These are phyloP conservation scores for Carollia perspicillata DNA, from an alignment of 2,113 vertebrate genomes.

Conservation along the genomic window DNA sequence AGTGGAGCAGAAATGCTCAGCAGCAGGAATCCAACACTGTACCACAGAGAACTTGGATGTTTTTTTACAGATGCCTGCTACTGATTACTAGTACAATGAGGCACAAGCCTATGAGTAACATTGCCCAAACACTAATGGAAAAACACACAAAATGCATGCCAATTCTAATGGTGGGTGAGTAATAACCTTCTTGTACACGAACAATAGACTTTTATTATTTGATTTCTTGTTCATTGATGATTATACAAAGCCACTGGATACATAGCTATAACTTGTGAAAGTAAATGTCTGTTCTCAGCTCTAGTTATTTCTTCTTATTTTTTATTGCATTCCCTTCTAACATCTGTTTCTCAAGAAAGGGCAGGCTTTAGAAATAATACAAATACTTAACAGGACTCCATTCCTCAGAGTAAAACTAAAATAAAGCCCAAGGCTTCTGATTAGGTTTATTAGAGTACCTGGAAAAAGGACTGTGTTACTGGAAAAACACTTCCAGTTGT, in stretches of 20 bases:
- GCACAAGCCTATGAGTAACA: neutral
- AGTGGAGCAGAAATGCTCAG: neutral
- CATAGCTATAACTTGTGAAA: neutral
- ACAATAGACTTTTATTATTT: conserved; percentile 19
- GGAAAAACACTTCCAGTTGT: neutral
- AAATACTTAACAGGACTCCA: conserved; percentile 36
- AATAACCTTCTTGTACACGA: conserved; percentile 17
- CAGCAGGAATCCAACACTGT: neutral
- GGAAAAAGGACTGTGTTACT: conserved; percentile 9
- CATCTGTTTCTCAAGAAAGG: conserved; percentile 55
- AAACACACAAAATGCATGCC: neutral
- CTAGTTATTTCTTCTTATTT: conserved; percentile 28
- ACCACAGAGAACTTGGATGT: conserved; percentile 42
- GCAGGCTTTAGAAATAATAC: conserved; percentile 16
- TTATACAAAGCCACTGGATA: neutral
- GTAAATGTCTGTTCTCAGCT: conserved; percentile 47
- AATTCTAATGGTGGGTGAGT: neutral
- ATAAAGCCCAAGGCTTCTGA: conserved; percentile 24
- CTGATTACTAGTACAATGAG: neutral
- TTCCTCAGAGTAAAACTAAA: conserved; percentile 54
- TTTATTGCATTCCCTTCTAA: conserved; percentile 31
- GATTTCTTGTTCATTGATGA: neutral
- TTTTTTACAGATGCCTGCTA: conserved; percentile 30
- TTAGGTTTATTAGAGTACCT: conserved; percentile 43
- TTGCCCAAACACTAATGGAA: conserved; percentile 22